Evolutionary conservation across 2,797 vertebrate species (phyloP).

Genomic region (Glossophaga mutica): DNA sequence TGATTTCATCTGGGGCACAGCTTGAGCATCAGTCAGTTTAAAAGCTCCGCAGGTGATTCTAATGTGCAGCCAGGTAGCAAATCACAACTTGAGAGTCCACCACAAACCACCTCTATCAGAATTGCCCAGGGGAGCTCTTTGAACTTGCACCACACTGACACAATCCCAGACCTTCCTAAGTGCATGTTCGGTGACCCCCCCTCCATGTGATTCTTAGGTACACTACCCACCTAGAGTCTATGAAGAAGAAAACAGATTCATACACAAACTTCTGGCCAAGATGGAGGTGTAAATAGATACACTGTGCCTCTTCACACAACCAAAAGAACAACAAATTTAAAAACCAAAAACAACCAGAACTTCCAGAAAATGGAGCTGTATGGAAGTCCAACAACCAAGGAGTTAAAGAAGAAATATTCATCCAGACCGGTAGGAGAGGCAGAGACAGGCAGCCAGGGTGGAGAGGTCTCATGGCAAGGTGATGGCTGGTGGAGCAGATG

Average conservation of each 20-base stretch:
- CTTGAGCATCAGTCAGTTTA: neutral
- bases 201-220: neutral
- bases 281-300: no score
- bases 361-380: no score
- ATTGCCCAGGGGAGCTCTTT: neutral
- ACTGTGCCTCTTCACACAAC: no score
- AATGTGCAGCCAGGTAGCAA: neutral
- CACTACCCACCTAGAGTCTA: neutral
- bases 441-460: no score
- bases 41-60: neutral
- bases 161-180: neutral
- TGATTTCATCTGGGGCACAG: neutral
- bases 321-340: no score
- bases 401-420: no score
- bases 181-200: neutral
- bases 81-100: neutral
- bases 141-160: neutral
- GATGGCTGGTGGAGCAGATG: no score
- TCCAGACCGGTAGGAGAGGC: no score
- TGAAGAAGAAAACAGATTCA: neutral
- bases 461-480: no score
- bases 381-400: no score
- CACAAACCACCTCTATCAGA: neutral
- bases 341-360: no score
- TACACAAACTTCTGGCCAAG: no score